A percentile compares a stretch with the other conserved stretches of the same genome.
Conservation (phyloP, 2,888 invertebrate species). For the Spicauda simplicius region DNA sequence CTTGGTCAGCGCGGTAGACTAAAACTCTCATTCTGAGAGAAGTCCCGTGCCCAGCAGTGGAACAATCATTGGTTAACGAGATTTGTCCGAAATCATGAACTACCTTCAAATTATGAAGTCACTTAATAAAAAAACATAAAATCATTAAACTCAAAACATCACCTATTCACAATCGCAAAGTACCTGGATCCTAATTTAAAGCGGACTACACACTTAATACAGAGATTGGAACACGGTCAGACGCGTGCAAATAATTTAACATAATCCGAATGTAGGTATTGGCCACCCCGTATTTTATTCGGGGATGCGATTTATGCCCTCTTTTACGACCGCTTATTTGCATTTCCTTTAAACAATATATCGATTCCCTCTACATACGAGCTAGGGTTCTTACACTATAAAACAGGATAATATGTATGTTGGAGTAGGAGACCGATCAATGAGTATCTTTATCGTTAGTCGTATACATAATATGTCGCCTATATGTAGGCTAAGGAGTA, state of each 20-base stretch:
- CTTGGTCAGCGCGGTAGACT: too few species aligned
- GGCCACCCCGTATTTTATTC: conserved; percentile 24
- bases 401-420: not conserved
- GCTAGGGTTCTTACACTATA: conserved; percentile 3
- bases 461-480: too few species aligned
- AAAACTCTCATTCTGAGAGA: too few species aligned
- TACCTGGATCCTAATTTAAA: not conserved
- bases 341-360: conserved; percentile 38
- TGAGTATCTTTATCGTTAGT: too few species aligned
- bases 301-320: conserved; percentile 35
- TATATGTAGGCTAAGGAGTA: too few species aligned
- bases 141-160: too few species aligned
- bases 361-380: conserved; percentile 13
- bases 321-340: conserved; percentile 37
- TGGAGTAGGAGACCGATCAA: too few species aligned
- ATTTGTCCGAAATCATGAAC: too few species aligned
- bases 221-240: not conserved
- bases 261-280: conserved; percentile 22
- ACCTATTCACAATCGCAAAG: not conserved
- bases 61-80: too few species aligned
- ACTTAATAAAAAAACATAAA: too few species aligned
- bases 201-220: not conserved
- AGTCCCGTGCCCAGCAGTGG: too few species aligned
- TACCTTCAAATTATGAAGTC: too few species aligned
- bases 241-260: conserved; percentile 12